phyloP scores from a whole-genome alignment of 2,797 vertebrate species.

The Pangasius macronema region DNA sequence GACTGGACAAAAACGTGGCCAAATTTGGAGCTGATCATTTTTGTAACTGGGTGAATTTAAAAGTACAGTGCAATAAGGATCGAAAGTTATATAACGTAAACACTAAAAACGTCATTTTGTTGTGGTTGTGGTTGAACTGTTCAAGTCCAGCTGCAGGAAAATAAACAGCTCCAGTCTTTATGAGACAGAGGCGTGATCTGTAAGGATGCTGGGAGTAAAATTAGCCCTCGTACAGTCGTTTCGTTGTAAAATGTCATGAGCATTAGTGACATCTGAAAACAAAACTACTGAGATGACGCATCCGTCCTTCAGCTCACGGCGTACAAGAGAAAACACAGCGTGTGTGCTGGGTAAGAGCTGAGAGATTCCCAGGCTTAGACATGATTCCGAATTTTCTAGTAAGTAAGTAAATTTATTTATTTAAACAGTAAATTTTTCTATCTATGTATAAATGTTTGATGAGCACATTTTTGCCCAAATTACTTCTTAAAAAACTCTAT shows the following conservation, averaged over 20 bases:
- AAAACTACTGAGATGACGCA: background rate
- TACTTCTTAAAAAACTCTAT: background rate
- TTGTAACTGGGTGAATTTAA: background rate
- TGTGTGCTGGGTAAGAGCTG: no score
- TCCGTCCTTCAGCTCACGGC: background rate
- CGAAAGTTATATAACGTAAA: background rate
- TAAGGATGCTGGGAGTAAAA: background rate
- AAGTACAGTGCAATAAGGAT: background rate
- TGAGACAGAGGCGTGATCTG: background rate
- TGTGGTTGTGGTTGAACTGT: background rate
- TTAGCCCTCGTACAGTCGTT: background rate
- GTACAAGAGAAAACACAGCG: background rate
- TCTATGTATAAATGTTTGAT: background rate
- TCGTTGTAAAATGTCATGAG: constrained; percentile 13
- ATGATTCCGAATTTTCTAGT: background rate
- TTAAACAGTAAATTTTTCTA: no score
- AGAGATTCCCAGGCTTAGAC: background rate
- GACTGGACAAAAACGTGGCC: background rate
- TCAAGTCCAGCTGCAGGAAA: background rate
- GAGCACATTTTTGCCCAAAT: background rate
- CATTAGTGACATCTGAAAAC: background rate
- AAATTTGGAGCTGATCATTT: background rate
- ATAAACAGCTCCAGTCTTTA: background rate
- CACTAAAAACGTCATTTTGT: background rate
- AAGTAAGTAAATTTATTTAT: no score